These are phyloP conservation scores for Drosophila prosaltans DNA, from an alignment of 1,140 invertebrate genomes.

Conservation along the genomic window DNA sequence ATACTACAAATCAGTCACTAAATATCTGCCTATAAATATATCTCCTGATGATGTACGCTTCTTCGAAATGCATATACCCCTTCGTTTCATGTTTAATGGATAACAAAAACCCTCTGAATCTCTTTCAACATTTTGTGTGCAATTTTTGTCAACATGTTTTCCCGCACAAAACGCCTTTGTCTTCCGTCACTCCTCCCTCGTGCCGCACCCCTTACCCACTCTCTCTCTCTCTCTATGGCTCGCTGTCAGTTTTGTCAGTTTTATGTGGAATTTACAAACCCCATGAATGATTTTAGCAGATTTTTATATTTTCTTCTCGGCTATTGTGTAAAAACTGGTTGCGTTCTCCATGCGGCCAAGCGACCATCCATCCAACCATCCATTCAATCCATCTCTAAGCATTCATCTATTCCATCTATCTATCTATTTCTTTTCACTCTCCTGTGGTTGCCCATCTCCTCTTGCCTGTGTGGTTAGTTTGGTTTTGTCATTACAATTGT, in stretches of 20 bases:
- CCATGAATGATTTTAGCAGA: conserved; percentile 76
- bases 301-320: conserved; percentile 62
- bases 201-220: background rate
- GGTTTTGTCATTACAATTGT: conserved; percentile 80
- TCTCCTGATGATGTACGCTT: background rate
- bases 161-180: conserved; percentile 39
- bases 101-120: conserved; percentile 37
- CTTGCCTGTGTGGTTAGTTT: conserved; percentile 69
- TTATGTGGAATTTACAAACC: conserved; percentile 65
- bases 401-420: conserved; percentile 7
- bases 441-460: conserved; percentile 3
- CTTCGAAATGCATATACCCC: background rate
- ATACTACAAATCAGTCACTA: no score
- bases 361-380: conserved; percentile 53
- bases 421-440: conserved; percentile 14
- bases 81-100: background rate
- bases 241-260: conserved; percentile 70
- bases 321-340: conserved; percentile 65
- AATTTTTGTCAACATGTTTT: conserved; percentile 79
- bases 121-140: conserved; percentile 54
- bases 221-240: conserved; percentile 25
- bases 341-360: conserved; percentile 54
- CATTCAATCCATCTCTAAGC: conserved; percentile 13
- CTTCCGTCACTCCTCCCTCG: conserved; percentile 25
- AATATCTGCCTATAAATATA: background rate